A percentile compares a stretch with the other conserved stretches of the same genome.
phyloP scores from a whole-genome alignment of 1,140 invertebrate genomes.

The Atta colombica region DNA sequence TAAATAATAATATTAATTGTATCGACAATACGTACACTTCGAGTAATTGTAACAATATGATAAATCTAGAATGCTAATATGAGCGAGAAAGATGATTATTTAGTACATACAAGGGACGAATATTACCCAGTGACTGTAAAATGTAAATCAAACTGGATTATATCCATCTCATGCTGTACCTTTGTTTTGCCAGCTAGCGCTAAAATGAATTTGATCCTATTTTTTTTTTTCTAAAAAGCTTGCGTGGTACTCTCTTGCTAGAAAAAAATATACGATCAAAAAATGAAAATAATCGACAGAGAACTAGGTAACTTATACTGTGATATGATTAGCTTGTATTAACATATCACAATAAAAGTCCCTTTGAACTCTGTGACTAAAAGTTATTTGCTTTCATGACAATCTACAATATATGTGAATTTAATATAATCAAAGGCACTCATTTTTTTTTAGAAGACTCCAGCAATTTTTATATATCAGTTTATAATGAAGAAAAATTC shows the following conservation, averaged over 20 bases:
- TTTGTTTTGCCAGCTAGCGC: constrained; percentile 10
- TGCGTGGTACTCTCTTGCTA: not conserved
- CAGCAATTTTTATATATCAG: not conserved
- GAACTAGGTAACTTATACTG: constrained; percentile 87
- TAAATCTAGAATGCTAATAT: not conserved
- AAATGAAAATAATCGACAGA: constrained; percentile 71
- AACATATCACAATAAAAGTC: constrained; percentile 87
- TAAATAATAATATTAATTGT: not conserved
- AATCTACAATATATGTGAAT: not conserved
- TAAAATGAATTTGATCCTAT: not conserved
- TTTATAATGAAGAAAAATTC: not conserved
- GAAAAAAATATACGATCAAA: not conserved
- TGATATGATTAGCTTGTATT: constrained; percentile 85
- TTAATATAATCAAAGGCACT: not conserved
- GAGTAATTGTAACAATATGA: not conserved
- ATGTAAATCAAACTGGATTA: constrained; percentile 85
- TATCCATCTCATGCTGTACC: constrained; percentile 85
- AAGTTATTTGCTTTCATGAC: constrained; percentile 6
- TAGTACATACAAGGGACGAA: constrained; percentile 87
- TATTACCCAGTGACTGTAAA: constrained; percentile 88
- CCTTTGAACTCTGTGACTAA: constrained; percentile 80
- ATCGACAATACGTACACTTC: not conserved
- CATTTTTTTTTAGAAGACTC: not conserved
- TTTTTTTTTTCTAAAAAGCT: constrained; percentile 3
- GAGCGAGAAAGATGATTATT: constrained; percentile 62